These are phyloP conservation scores for Tinamus guttatus DNA, from an alignment of 2,113 vertebrate species.

Conservation along the genomic window DNA sequence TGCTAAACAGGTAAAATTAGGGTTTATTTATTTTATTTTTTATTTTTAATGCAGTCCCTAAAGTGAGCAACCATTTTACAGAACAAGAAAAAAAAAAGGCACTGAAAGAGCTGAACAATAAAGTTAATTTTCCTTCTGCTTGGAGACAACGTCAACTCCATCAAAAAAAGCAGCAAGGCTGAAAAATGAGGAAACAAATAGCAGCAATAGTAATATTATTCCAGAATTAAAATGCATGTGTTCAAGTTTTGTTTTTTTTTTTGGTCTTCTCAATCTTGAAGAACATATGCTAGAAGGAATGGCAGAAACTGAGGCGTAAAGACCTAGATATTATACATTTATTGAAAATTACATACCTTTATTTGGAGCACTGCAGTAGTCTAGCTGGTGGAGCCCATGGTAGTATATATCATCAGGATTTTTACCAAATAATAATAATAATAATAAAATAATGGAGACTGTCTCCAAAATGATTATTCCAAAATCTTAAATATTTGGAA, in stretches of 20 bases:
- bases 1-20: too few species aligned
- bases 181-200: neutral
- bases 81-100: neutral
- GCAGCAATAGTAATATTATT: neutral
- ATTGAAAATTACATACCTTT: neutral
- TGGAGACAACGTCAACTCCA: neutral
- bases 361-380: neutral
- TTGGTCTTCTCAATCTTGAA: neutral
- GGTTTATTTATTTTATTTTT: too few species aligned
- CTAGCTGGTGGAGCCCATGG: neutral
- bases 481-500: neutral
- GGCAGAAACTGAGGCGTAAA: neutral
- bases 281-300: neutral
- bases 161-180: neutral
- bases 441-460: neutral
- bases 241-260: neutral
- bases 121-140: neutral
- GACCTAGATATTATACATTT: neutral
- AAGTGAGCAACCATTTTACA: neutral
- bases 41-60: neutral
- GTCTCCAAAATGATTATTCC: neutral
- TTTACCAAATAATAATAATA: neutral
- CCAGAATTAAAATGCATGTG: neutral
- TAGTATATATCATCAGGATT: neutral
- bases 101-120: neutral